Evolutionary conservation across 35 echinoderm and acorn worm species (phyloP), one percentile per base, ranked within the genome.

Genomic region (Eucidaris tribuloides): DNA sequence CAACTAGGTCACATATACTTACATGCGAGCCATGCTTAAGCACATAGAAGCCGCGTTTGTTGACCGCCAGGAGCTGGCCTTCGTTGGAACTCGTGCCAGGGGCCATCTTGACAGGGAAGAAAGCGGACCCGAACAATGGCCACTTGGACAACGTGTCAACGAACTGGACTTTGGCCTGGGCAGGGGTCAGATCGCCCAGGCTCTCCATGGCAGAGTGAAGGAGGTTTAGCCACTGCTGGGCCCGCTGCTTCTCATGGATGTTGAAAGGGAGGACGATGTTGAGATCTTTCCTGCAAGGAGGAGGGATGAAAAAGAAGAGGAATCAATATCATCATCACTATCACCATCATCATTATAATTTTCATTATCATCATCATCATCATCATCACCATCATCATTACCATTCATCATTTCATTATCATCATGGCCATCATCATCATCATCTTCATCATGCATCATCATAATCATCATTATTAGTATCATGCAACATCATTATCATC

Each of bases 201-300:
- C 54, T 27, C 2, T 40, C 61, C 50, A 85, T 41, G 30, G 78
- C 77, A 9, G 46, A 52, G 9, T 97, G 81, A 57, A 92, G 81
- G 27, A 81, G 52, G 68, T 97, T 97, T 3, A 97, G 79, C 89
- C 94, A 97, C 34, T 89, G 85, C 38, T 92, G 90, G 2, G 62
- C 35, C 29, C 84, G 79, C 3, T 79, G 42, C 20, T 65, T 42
- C 41, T 92, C 77, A 3, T 90, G n/a, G 18, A 88, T 77, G 60
- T 79, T 79, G 3, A 59, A 72, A 2, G 94, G 94, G 2, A 97
- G 39, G 5, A 97, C 27, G 4, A 81, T 2, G 4, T 58, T 84
- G 22, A 97, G 39, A 50, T 97, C 94, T 61, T 76, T 84, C 56
- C 94, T 97, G 85, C 41, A 50, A 77, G n/a, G n/a, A n/a, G n/a